Percentiles rank a stretch among this genome's conserved stretches.
Conservation (phyloP, 2,113 vertebrate genomes). For the Heterotis niloticus region DNA sequence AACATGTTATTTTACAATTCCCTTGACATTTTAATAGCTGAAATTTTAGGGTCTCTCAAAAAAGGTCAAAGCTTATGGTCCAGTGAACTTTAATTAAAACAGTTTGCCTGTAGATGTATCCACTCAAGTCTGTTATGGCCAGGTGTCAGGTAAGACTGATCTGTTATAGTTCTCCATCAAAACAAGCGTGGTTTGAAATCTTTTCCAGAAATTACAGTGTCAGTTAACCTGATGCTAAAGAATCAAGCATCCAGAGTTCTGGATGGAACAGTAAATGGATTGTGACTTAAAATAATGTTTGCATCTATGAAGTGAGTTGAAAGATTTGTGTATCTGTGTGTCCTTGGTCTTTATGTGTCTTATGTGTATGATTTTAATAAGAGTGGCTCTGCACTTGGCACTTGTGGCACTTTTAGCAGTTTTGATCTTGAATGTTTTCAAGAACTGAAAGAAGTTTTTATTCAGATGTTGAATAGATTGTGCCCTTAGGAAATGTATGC, state of each 20-base stretch:
- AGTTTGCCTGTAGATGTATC: not conserved
- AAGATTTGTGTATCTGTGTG: not conserved
- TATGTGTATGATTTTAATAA: not conserved
- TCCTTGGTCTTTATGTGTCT: not conserved
- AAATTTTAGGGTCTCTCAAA: slow-evolving; percentile 8
- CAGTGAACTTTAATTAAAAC: slow-evolving; percentile 23
- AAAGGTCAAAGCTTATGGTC: slow-evolving; percentile 20
- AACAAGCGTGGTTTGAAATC: no score
- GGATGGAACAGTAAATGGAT: not conserved
- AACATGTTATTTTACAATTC: not conserved
- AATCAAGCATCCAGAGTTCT: not conserved
- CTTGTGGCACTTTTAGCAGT: not conserved
- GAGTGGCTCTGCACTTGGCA: not conserved
- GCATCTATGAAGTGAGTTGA: not conserved
- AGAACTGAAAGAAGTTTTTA: not conserved
- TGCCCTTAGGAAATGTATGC: not conserved
- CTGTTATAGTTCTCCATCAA: not conserved
- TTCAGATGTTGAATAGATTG: not conserved
- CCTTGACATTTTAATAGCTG: slow-evolving; percentile 3
- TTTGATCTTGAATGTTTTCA: not conserved
- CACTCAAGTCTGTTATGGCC: not conserved
- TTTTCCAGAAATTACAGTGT: not conserved
- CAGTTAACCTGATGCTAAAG: not conserved
- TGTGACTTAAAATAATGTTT: no score
- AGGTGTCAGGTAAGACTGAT: slow-evolving; percentile 3